A percentile compares a stretch with the other conserved stretches of the same genome.
phyloP scores from a whole-genome alignment of 2,888 invertebrate genomes.

The Siphonodentalium dalli region DNA sequence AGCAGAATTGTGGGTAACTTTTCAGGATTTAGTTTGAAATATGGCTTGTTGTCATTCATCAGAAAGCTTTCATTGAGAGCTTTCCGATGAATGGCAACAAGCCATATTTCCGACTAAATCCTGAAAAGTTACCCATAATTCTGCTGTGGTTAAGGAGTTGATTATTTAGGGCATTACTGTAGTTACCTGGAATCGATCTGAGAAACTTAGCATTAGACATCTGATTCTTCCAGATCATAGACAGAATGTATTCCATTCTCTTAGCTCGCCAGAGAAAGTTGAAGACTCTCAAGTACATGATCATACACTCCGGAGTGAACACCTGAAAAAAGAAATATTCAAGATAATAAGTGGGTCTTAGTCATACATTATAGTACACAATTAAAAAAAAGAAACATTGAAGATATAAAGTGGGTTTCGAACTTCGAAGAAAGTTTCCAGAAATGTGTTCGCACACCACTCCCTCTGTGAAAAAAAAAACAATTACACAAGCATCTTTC shows the following conservation, averaged over 20 bases:
- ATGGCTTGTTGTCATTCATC: too few species aligned
- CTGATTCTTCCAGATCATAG: slow-evolving; percentile 83
- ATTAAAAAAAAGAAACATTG: background rate
- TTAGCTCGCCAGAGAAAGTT: slow-evolving; percentile 89
- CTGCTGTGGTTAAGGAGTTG: too few species aligned
- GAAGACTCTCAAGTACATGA: slow-evolving; percentile 81
- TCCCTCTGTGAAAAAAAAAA: too few species aligned
- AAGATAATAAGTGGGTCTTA: background rate
- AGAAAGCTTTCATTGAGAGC: too few species aligned
- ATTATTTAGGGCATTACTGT: slow-evolving; percentile 3
- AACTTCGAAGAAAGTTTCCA: too few species aligned
- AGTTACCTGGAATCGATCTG: slow-evolving; percentile 73
- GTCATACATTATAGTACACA: background rate
- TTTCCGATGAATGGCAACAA: too few species aligned
- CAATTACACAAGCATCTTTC: too few species aligned
- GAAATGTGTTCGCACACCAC: too few species aligned
- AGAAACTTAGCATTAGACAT: slow-evolving; percentile 76
- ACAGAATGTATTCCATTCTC: slow-evolving; percentile 84
- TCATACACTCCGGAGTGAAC: slow-evolving; percentile 72
- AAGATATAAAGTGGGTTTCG: background rate
- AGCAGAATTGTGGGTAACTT: too few species aligned
- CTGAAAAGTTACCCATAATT: too few species aligned
- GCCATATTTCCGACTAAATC: too few species aligned
- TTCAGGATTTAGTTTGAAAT: too few species aligned
- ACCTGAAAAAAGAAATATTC: slow-evolving; percentile 60